phyloP scores from a whole-genome alignment of 2,888 invertebrate genomes.

The Lasioglossum morio region DNA sequence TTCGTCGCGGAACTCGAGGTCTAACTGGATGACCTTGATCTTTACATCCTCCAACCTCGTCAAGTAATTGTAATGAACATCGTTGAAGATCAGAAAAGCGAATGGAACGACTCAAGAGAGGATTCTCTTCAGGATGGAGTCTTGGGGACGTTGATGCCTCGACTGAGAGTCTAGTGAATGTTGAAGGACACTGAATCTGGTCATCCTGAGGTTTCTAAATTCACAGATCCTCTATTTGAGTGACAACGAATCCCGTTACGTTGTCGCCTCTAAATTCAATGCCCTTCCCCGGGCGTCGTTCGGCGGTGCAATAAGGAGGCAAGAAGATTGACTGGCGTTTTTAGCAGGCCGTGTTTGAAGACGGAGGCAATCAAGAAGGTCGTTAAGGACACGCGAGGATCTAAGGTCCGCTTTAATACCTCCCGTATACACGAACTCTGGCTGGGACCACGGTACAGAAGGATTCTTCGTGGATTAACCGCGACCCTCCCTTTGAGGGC shows the following conservation, averaged over 20 bases:
- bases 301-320: background rate
- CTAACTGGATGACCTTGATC: background rate
- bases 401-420: background rate
- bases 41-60: background rate
- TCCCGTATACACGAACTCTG: background rate
- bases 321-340: background rate
- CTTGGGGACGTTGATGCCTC: background rate
- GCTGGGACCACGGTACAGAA: background rate
- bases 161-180: background rate
- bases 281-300: background rate
- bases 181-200: background rate
- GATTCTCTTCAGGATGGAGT: background rate
- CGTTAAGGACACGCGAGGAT: background rate
- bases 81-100: background rate
- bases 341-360: background rate
- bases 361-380: background rate
- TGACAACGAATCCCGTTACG: background rate
- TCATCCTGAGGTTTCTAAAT: background rate
- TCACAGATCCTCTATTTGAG: background rate
- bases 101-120: background rate
- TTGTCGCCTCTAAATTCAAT: background rate
- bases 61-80: background rate
- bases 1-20: background rate
- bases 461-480: constrained; percentile 27
- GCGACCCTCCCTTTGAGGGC: constrained; percentile 20